Evolutionary conservation across 2,797 vertebrate genomes (phyloP).

Genomic region (Alosa sapidissima): DNA sequence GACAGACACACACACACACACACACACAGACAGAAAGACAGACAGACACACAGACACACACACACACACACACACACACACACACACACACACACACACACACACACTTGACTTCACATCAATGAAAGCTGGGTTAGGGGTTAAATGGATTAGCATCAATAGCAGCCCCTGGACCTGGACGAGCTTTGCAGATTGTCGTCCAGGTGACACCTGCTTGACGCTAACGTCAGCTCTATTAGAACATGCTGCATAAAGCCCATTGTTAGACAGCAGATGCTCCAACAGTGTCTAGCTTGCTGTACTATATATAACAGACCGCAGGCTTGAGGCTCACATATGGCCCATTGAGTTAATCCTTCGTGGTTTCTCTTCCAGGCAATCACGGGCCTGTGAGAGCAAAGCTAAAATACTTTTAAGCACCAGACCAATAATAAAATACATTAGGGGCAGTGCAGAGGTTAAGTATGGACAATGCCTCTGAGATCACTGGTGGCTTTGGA

Average conservation of each 20-base stretch:
- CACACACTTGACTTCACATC: background rate
- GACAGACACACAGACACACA: background rate
- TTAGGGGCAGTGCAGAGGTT: constrained; percentile 59
- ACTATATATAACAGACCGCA: constrained; percentile 46
- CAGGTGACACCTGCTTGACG: constrained; percentile 43
- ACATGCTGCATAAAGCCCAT: constrained; percentile 32
- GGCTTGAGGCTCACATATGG: constrained; percentile 42
- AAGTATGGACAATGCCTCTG: constrained; percentile 62
- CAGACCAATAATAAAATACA: constrained; percentile 56
- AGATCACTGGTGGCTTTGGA: constrained; percentile 61
- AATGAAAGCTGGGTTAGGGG: constrained; percentile 15
- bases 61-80: constrained; percentile 22
- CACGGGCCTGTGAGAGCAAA: constrained; percentile 44
- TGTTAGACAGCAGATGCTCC: constrained; percentile 40
- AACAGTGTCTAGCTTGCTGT: constrained; percentile 39
- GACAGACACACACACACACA: constrained; percentile 13
- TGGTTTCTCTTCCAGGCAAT: constrained; percentile 53
- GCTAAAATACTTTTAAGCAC: constrained; percentile 59
- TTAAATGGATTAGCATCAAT: constrained; percentile 35
- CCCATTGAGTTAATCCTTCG: constrained; percentile 58
- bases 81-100: constrained; percentile 19
- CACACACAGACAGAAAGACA: background rate
- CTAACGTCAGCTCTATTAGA: constrained; percentile 31
- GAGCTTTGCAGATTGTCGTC: constrained; percentile 26
- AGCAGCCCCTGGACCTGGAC: constrained; percentile 33